Percentiles rank a stretch among this genome's conserved stretches.
Conservation (phyloP, 1,140 invertebrate species). For the Euura lappo region DNA sequence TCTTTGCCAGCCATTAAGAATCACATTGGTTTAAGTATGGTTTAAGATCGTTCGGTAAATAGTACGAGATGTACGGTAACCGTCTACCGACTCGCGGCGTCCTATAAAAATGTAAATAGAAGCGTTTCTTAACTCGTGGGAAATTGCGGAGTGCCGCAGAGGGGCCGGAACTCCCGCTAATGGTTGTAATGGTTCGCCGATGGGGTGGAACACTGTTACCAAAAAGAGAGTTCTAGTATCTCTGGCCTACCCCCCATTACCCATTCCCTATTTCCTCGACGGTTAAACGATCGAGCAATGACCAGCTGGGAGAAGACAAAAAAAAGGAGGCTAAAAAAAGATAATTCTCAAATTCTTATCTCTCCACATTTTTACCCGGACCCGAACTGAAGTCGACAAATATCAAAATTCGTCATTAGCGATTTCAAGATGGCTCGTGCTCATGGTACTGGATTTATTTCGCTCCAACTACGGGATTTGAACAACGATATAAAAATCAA, state of each 20-base stretch:
- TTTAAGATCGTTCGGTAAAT: slow-evolving; percentile 1
- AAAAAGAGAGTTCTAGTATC: background rate
- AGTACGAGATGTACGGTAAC: slow-evolving; percentile 26
- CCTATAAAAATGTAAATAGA: slow-evolving; percentile 34
- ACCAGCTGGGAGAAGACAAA: too few species aligned
- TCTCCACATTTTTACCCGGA: too few species aligned
- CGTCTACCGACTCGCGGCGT: slow-evolving; percentile 14
- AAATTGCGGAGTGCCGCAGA: slow-evolving; percentile 17
- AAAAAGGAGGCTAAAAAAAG: too few species aligned
- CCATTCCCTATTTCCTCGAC: background rate
- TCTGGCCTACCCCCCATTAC: background rate
- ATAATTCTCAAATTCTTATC: too few species aligned
- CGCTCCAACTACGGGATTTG: too few species aligned
- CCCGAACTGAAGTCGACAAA: too few species aligned
- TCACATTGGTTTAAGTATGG: too few species aligned
- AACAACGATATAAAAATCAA: too few species aligned
- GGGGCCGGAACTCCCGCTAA: slow-evolving; percentile 28
- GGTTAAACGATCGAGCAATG: background rate
- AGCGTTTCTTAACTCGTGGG: slow-evolving; percentile 22
- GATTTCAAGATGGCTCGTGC: too few species aligned
- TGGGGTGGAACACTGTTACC: background rate
- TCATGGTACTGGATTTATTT: too few species aligned
- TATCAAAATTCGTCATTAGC: too few species aligned
- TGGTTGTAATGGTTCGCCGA: slow-evolving; percentile 8
- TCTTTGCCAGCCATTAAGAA: too few species aligned